Conservation (phyloP, 2,113 vertebrate genomes). For the Egretta garzetta region DNA sequence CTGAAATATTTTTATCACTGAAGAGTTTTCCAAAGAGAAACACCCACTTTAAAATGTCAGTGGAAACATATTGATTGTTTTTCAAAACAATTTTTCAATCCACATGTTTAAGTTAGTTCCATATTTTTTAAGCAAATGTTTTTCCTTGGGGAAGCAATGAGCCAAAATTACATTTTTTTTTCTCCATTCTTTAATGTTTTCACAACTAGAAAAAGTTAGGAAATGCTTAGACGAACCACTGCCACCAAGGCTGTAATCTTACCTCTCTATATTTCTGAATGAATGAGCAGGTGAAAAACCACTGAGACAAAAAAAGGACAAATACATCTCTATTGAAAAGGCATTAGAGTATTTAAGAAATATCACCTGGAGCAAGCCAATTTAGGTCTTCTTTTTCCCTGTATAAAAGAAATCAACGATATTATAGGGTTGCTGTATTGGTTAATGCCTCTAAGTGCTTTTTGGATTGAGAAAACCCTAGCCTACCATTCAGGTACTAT, state of each 20-base stretch:
- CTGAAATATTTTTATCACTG: background rate
- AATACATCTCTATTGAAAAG: background rate
- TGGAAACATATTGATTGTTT: background rate
- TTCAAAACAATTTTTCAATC: background rate
- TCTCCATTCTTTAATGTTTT: background rate
- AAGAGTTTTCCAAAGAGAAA: background rate
- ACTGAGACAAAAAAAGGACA: background rate
- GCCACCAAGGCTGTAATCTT: background rate
- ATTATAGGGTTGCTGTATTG: background rate
- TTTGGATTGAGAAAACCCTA: background rate
- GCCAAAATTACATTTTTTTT: background rate
- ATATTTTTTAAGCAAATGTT: background rate
- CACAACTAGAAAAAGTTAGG: background rate
- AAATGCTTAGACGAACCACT: background rate
- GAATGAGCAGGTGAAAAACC: background rate
- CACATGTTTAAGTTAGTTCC: background rate
- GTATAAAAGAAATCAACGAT: background rate
- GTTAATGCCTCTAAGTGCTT: background rate
- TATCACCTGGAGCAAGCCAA: background rate
- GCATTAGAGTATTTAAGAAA: background rate
- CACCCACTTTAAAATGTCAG: background rate
- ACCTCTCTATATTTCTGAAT: background rate
- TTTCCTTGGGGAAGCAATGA: background rate
- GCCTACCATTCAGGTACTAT: background rate
- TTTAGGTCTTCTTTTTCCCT: background rate